Conservation (phyloP, 2,797 vertebrate genomes). For the Ibycter americanus region DNA sequence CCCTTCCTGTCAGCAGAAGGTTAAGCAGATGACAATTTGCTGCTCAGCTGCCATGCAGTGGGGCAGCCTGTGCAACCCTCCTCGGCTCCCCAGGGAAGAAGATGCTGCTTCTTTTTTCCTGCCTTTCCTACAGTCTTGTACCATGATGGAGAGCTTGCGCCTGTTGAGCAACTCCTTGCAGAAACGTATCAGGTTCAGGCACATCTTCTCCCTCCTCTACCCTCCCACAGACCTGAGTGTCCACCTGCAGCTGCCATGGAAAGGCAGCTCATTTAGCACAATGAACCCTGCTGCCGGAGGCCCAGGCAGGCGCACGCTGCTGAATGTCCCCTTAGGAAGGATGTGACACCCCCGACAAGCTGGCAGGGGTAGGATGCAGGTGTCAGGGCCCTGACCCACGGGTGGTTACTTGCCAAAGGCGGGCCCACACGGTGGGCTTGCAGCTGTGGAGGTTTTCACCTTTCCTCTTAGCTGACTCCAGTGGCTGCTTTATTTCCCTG, state of each 20-base stretch:
- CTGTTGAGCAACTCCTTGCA: rapidly evolving
- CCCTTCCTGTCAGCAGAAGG: rapidly evolving
- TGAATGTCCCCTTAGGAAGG: not conserved
- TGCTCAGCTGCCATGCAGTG: rapidly evolving
- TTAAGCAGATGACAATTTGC: not conserved
- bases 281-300: not conserved
- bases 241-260: not conserved
- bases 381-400: not conserved
- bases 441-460: not conserved
- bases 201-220: not conserved
- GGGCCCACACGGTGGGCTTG: not conserved
- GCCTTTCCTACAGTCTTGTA: not conserved
- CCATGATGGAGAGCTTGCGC: not conserved
- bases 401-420: not conserved
- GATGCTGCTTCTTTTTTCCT: not conserved
- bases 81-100: not conserved
- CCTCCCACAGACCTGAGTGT: not conserved
- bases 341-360: rapidly evolving
- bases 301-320: rapidly evolving
- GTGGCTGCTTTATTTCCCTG: not conserved
- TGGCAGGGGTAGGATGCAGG: not conserved
- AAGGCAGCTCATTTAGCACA: rapidly evolving
- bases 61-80: not conserved
- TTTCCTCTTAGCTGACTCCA: not conserved
- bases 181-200: not conserved